Evolutionary conservation across 2,888 invertebrate species (phyloP).

Genomic region (Leptinotarsa juncta): DNA sequence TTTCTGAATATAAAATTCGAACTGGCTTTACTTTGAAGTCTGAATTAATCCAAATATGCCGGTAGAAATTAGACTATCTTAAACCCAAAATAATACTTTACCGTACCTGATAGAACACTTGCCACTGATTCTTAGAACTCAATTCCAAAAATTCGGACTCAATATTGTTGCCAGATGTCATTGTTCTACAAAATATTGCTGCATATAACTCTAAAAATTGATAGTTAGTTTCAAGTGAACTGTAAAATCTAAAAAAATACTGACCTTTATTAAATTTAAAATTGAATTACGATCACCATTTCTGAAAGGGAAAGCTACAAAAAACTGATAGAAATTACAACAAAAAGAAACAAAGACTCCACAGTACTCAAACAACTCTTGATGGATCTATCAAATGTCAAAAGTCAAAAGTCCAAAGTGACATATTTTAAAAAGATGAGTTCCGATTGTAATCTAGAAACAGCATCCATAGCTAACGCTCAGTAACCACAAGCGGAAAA

Average conservation of each 20-base stretch:
- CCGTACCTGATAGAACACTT: constrained; percentile 77
- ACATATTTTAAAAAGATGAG: too few species aligned
- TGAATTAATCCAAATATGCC: background rate
- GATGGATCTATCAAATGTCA: constrained; percentile 3
- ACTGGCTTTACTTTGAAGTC: background rate
- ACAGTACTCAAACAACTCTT: constrained; percentile 8
- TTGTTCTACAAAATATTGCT: constrained; percentile 46
- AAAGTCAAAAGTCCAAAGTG: constrained; percentile 7
- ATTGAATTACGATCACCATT: constrained; percentile 52
- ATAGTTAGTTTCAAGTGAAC: background rate
- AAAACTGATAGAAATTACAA: constrained; percentile 33
- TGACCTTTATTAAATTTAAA: constrained; percentile 10
- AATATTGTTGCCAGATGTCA: constrained; percentile 67
- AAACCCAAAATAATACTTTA: constrained; percentile 21
- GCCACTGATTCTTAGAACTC: constrained; percentile 78
- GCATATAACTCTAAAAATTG: constrained; percentile 31
- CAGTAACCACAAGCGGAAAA: too few species aligned
- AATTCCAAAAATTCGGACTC: constrained; percentile 81
- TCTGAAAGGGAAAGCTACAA: constrained; percentile 54
- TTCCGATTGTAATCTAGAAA: too few species aligned
- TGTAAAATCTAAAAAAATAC: background rate
- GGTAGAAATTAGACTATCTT: too few species aligned
- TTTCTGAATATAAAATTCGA: background rate
- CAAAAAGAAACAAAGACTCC: constrained; percentile 40
- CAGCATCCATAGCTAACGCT: too few species aligned